These are phyloP conservation scores for Venustoraphidia nigricollis DNA, from an alignment of 2,888 invertebrate species.

Conservation along the genomic window DNA sequence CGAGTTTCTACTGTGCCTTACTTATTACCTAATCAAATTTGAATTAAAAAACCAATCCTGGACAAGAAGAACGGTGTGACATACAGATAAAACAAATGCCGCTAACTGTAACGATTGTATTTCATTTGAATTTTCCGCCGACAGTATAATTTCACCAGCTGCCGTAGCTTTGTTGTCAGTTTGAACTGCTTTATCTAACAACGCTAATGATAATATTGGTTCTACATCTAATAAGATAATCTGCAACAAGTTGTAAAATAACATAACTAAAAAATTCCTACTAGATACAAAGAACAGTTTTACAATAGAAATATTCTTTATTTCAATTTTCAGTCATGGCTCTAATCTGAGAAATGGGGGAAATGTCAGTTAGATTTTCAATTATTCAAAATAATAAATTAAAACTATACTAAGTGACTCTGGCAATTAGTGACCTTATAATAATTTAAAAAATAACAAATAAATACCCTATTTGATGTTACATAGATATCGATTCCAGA, in stretches of 20 bases:
- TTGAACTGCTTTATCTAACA: constrained; percentile 46
- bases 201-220: constrained; percentile 52
- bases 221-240: constrained; percentile 80
- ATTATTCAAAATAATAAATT: constrained; percentile 57
- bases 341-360: too few species aligned
- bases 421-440: too few species aligned
- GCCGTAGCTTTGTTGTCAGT: constrained; percentile 29
- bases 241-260: constrained; percentile 26
- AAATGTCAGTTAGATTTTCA: constrained; percentile 28
- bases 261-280: too few species aligned
- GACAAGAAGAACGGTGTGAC: constrained; percentile 76
- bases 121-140: constrained; percentile 46
- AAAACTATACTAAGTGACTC: constrained; percentile 12
- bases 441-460: constrained; percentile 3
- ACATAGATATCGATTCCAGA: constrained; percentile 54
- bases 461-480: constrained; percentile 39
- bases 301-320: too few species aligned
- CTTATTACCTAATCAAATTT: constrained; percentile 51
- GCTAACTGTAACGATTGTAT: constrained; percentile 63
- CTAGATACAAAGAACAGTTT: too few species aligned
- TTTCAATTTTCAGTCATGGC: too few species aligned
- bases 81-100: constrained; percentile 74
- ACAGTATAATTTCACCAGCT: constrained; percentile 38
- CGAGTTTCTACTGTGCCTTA: background rate
- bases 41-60: constrained; percentile 84